Evolutionary conservation across 2,888 invertebrate genomes (phyloP).

Genomic region (Eupithecia insigniata): DNA sequence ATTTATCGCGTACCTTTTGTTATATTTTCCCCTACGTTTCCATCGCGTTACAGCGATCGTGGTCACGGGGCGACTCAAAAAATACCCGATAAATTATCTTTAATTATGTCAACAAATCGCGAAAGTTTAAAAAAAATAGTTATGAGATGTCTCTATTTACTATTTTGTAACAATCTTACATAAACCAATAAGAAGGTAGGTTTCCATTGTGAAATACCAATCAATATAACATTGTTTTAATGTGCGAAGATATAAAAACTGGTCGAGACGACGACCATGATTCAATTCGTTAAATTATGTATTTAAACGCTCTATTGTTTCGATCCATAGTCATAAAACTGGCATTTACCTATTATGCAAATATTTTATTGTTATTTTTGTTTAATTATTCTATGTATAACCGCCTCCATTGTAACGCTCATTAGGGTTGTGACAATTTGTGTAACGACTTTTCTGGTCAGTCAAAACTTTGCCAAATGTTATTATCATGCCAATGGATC

Average conservation of each 20-base stretch:
- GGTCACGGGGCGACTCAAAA: no score
- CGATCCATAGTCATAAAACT: constrained; percentile 43
- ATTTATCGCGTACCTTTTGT: no score
- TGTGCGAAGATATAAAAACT: neutral
- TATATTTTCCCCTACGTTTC: no score
- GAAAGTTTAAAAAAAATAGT: no score
- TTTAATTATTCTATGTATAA: constrained; percentile 36
- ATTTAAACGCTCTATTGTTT: constrained; percentile 48
- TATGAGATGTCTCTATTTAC: neutral
- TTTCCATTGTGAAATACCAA: neutral
- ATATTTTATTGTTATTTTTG: constrained; percentile 34
- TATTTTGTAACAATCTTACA: neutral
- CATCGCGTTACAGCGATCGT: no score
- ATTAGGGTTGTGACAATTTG: constrained; percentile 4
- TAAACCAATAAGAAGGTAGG: neutral
- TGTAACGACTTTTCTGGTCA: neutral
- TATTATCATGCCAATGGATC: neutral
- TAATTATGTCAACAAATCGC: no score
- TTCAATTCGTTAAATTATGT: constrained; percentile 32
- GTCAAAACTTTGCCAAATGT: neutral
- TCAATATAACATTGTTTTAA: neutral
- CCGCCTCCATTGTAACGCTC: constrained; percentile 17
- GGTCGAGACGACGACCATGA: constrained; percentile 17
- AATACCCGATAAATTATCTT: no score
- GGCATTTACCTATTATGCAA: constrained; percentile 44